phyloP scores from a whole-genome alignment of 2,113 vertebrate species.

The Tyto alba region DNA sequence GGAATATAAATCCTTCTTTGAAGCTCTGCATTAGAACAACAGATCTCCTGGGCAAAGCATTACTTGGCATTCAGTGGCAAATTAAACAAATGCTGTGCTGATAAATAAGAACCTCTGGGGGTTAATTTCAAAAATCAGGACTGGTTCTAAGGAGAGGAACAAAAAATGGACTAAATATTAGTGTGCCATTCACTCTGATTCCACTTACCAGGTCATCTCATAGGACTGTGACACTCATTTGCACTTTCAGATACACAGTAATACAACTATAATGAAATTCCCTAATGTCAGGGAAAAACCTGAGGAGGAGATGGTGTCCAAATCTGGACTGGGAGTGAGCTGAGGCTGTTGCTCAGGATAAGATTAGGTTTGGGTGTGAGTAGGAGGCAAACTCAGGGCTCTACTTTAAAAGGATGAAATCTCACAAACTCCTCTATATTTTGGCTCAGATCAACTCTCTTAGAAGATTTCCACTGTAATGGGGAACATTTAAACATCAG shows the following conservation, averaged over 20 bases:
- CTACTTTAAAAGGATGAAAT: background rate
- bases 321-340: background rate
- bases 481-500: background rate
- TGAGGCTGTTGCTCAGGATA: background rate
- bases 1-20: background rate
- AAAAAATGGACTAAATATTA: background rate
- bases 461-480: background rate
- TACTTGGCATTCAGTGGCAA: background rate
- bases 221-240: background rate
- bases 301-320: background rate
- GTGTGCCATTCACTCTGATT: background rate
- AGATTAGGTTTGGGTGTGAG: background rate
- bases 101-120: background rate
- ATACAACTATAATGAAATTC: background rate
- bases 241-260: background rate
- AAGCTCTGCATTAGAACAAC: background rate
- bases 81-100: background rate
- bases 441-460: background rate
- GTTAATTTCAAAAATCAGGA: background rate
- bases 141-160: background rate
- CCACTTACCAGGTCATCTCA: background rate
- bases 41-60: background rate
- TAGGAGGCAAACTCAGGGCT: background rate
- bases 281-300: background rate
- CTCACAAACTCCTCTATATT: background rate